These are phyloP conservation scores for Linepithema humile DNA, from an alignment of 1,140 invertebrate species.

Conservation along the genomic window DNA sequence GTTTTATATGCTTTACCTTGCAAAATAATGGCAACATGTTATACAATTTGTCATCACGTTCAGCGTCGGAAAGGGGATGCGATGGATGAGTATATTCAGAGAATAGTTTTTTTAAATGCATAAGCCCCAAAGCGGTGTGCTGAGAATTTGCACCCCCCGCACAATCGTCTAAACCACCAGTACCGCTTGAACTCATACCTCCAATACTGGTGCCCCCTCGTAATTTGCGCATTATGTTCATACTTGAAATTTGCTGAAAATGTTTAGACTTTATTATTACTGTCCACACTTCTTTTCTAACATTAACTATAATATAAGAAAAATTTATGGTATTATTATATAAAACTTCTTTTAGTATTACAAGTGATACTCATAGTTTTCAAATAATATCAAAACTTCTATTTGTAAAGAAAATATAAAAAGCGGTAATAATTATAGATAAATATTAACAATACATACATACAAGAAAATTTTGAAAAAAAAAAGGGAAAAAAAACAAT, in stretches of 20 bases:
- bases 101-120: constrained; percentile 98
- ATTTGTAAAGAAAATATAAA: too few relatives aligned
- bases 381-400: too few relatives aligned
- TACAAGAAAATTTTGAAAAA: too few relatives aligned
- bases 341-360: too few relatives aligned
- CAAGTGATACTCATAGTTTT: too few relatives aligned
- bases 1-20: constrained; percentile 89
- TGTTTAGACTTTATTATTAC: too few relatives aligned
- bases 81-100: constrained; percentile 95
- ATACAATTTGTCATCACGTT: constrained; percentile 97
- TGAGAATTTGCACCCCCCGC: constrained; percentile 86
- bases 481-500: too few relatives aligned
- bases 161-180: constrained; percentile 81
- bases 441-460: too few relatives aligned
- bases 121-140: constrained; percentile 94
- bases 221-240: constrained; percentile 95
- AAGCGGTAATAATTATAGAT: too few relatives aligned
- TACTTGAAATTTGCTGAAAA: constrained; percentile 80
- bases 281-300: too few relatives aligned
- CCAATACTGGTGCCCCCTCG: constrained; percentile 85
- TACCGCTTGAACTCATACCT: constrained; percentile 82
- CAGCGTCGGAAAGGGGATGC: constrained; percentile 91
- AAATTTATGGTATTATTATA: too few relatives aligned
- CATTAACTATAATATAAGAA: too few relatives aligned
- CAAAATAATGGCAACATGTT: constrained; percentile 99